Base-by-base conservation (phyloP, 2,113 vertebrate species). In the Eidolon helvum region DNA sequence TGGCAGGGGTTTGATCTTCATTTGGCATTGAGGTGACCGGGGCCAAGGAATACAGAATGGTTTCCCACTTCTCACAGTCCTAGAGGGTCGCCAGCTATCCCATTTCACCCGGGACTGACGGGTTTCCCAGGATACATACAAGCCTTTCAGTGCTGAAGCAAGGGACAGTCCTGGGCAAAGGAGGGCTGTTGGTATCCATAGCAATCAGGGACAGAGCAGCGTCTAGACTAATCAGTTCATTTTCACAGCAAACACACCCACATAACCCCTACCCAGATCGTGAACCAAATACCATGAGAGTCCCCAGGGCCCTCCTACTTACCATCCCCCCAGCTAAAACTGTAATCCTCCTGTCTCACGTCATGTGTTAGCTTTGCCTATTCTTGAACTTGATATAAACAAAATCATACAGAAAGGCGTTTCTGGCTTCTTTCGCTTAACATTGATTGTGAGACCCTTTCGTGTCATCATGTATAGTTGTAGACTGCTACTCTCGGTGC, bases 401-500 rank as follows among this genome's bases (percentile, higher is more conserved):
- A 4, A 50, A 91, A 59, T 48, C 57, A 40, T 35, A 75, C 24
- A 48, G 43, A 74, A 71, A 55, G 55, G 30, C 12, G 26, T 12
- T 3, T n/a, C 65, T 79, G 72, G 26, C 82, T 84, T 43, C 63
- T 74, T 80, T 61, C 53, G 26, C 28, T 78, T 59, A 10, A 0
- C 6, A 0, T 7, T 19, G 68, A 77, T 38, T 1, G 10, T 6
- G 57, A 89, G 55, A 43, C 10, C 19, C 38, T 8, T n/a, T 40
- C 8, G 1, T 1, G 2, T 18, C 19, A 9, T 1, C 33, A 4
- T 19, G 33, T 45, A 30, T 35, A 4, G 14, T 3, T 12, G 21
- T 16, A 30, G 74, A 26, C 0, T 1, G 35, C 53, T 78, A 1
- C 84, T 33, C 48, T 57, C 10, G 0, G 35, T 1, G 28, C 30